A percentile compares a stretch with the other conserved stretches of the same genome.
Conservation (phyloP, 2,113 vertebrate species). For the Polypterus bichir region DNA sequence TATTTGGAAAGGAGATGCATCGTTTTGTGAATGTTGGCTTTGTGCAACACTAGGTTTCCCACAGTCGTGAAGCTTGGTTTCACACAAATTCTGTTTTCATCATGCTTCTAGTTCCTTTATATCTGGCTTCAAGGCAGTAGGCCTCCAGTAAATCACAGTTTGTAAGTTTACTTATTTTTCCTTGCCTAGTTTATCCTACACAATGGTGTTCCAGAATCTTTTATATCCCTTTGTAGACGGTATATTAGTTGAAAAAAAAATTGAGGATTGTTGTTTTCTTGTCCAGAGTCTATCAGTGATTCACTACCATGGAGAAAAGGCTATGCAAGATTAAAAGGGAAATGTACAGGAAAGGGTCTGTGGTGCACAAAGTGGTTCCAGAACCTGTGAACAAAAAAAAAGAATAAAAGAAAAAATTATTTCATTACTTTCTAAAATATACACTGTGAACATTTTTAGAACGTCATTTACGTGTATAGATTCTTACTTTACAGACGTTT, state of each 20-base stretch:
- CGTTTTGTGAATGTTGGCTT: constrained; percentile 41
- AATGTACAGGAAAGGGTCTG: constrained; percentile 59
- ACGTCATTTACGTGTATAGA: too few relatives aligned
- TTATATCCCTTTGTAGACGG: constrained; percentile 28
- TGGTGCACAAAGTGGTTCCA: constrained; percentile 44
- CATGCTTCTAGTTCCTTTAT: constrained; percentile 59
- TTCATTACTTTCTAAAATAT: too few relatives aligned
- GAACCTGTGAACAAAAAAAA: constrained; percentile 45
- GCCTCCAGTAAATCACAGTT: constrained; percentile 24
- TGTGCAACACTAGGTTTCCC: constrained; percentile 42
- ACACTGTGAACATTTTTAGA: too few relatives aligned
- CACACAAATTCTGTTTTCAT: constrained; percentile 46
- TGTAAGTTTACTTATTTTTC: constrained; percentile 10
- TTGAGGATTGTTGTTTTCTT: constrained; percentile 17
- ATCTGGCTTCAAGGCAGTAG: constrained; percentile 33
- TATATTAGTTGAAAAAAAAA: constrained; percentile 31
- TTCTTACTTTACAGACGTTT: too few relatives aligned
- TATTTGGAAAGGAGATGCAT: constrained; percentile 56
- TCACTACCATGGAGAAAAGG: constrained; percentile 62
- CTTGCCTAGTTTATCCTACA: constrained; percentile 4
- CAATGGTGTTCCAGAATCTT: constrained; percentile 27
- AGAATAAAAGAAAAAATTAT: background rate
- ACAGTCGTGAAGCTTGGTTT: constrained; percentile 28
- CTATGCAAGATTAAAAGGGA: constrained; percentile 65
- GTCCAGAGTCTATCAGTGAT: constrained; percentile 53